A percentile compares a stretch with the other conserved stretches of the same genome.
Evolutionary conservation across 1,140 invertebrate genomes (phyloP).

Genomic region (Antheraea mylitta): DNA sequence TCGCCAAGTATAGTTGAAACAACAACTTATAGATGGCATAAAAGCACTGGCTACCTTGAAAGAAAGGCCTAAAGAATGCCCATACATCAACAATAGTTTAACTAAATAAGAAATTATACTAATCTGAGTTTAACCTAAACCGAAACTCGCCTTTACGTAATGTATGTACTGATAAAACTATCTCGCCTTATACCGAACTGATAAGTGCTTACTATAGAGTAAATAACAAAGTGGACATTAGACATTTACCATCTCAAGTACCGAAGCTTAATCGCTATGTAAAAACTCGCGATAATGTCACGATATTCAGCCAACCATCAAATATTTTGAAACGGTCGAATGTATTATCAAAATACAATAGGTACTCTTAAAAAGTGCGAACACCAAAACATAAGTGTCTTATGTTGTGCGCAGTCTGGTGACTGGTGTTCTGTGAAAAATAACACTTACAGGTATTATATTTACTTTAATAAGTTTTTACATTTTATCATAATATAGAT

Average conservation of each 20-base stretch:
- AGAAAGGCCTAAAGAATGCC: too few species aligned
- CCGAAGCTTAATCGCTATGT: background rate
- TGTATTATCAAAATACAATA: background rate
- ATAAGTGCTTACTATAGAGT: background rate
- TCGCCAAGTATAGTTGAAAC: too few species aligned
- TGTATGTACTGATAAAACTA: background rate
- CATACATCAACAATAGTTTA: too few species aligned
- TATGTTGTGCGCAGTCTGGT: background rate
- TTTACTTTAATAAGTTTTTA: background rate
- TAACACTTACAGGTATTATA: background rate
- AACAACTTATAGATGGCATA: too few species aligned
- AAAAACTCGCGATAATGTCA: background rate
- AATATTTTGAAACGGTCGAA: background rate
- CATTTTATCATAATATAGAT: too few species aligned
- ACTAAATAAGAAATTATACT: background rate
- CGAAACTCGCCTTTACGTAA: background rate
- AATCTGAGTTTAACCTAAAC: background rate
- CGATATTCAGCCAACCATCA: too few species aligned
- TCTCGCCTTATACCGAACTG: constrained; percentile 1
- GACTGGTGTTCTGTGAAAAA: background rate
- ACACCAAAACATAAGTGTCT: background rate
- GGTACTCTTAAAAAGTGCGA: background rate
- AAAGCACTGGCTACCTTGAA: too few species aligned
- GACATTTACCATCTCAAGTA: background rate
- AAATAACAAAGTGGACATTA: background rate